These are phyloP conservation scores for Parnassius orleans DNA, from an alignment of 2,888 invertebrate species.

Conservation along the genomic window DNA sequence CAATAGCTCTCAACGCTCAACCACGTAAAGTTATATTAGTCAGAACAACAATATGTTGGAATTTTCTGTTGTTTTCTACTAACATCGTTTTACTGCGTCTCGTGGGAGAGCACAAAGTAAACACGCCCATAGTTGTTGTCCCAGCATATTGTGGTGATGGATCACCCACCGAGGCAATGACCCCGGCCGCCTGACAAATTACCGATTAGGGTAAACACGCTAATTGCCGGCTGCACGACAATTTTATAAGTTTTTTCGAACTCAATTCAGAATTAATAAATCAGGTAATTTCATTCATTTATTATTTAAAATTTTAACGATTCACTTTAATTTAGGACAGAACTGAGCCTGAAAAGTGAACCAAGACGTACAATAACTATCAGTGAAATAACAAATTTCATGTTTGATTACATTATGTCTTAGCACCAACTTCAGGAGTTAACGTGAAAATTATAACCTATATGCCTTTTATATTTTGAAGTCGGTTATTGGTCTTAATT, in stretches of 20 bases:
- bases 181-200: constrained; percentile 21
- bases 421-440: too few relatives aligned
- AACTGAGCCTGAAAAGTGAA: too few relatives aligned
- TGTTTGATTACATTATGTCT: too few relatives aligned
- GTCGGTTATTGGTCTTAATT: too few relatives aligned
- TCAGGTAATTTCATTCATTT: too few relatives aligned
- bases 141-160: constrained; percentile 40
- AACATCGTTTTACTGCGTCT: constrained; percentile 7
- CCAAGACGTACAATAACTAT: too few relatives aligned
- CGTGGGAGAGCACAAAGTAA: constrained; percentile 36
- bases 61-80: constrained; percentile 5
- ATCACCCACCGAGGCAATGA: constrained; percentile 36
- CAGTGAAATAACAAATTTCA: too few relatives aligned
- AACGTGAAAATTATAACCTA: too few relatives aligned
- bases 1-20: too few relatives aligned
- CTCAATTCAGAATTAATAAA: not conserved
- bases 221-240: constrained; percentile 5
- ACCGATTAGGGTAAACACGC: constrained; percentile 7
- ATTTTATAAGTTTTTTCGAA: not conserved
- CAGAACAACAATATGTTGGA: constrained; percentile 3
- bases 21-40: not conserved
- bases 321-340: too few relatives aligned
- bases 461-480: too few relatives aligned
- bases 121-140: constrained; percentile 34
- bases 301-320: too few relatives aligned